phyloP scores from a whole-genome alignment of 23 tunicate species.

The Phallusia fumigata region DNA sequence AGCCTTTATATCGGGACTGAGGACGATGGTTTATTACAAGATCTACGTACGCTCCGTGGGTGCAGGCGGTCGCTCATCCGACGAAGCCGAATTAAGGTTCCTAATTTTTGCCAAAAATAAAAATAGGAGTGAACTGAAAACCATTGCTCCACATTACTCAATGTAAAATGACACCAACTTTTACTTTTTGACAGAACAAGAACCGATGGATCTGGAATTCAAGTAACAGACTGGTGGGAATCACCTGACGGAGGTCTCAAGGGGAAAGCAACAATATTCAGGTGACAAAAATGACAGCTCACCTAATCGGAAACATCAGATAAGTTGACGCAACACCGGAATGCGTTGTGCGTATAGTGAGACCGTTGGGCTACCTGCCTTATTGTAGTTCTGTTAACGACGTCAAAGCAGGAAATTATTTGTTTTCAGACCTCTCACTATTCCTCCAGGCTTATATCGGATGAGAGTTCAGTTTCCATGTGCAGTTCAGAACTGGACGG shows the following conservation, averaged over 20 bases:
- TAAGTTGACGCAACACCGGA: too few species aligned
- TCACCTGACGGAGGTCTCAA: neutral
- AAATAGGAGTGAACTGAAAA: too few species aligned
- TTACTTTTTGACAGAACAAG: too few species aligned
- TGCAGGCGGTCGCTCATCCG: neutral
- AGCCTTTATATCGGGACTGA: neutral
- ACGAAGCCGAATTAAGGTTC: neutral
- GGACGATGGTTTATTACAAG: neutral
- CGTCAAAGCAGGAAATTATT: too few species aligned
- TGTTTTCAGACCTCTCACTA: neutral
- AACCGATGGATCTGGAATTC: neutral
- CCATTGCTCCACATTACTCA: too few species aligned
- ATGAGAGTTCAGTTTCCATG: neutral
- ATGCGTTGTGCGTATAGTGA: too few species aligned
- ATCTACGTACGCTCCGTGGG: neutral
- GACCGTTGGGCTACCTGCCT: too few species aligned
- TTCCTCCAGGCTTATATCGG: constrained; percentile 6
- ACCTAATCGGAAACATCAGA: too few species aligned
- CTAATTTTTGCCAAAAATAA: neutral
- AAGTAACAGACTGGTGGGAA: neutral
- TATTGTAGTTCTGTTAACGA: too few species aligned
- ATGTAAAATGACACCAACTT: too few species aligned
- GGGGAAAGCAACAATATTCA: neutral
- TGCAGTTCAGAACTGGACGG: constrained; percentile 1
- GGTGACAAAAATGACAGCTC: too few species aligned